Base-by-base conservation (phyloP, 2,797 vertebrate species). In the Anguilla marmorata region DNA sequence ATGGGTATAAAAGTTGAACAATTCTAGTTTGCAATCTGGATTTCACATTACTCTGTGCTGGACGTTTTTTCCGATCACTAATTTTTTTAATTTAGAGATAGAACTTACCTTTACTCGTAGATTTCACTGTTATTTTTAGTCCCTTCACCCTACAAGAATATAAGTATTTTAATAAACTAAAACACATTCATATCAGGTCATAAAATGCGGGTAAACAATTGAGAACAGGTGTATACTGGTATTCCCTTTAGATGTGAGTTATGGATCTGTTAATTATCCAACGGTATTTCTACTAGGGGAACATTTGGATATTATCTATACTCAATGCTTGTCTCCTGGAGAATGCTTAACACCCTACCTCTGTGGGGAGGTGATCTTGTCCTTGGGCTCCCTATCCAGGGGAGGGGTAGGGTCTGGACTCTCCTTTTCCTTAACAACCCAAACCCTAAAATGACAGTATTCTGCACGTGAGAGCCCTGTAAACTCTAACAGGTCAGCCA, bases 91-190 rank as follows among this genome's bases (percentile, higher is more conserved):
- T 50, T 69, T 79, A 50, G 5, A 56, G 0, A n/a, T 37, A 45
- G 41, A 76, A 41, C 0, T 11, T 92, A 95, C 95, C 94, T 92
- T 93, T 90, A 95, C 95, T 94, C 92, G 93, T 90, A 7, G 90
- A 82, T 89, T 92, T 90, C 52, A 90, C 86, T 0, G 86, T 86
- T 4, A 82, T n/a, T 88, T 89, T 90, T 19, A 0, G 2, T 5
- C 90, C 80, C 8, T 89, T 93, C 87, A 89, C 87, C 88, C 95
- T 95, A 84, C 86, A 87, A 91, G 85, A 72, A 45, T 63, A 12
- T 80, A 0, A 37, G 33, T 85, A 0, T 50, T 8, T 3, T 74
- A 74, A 0, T 86, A 1, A 85, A n/a, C 82, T 24, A 1, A 85
- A n/a, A 82, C 24, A n/a, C 9, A n/a, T 69, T 58, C 56, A 58